Percentiles rank a stretch among this genome's conserved stretches.
phyloP scores from a whole-genome alignment of 1,140 invertebrate species.

The Conus ventricosus region DNA sequence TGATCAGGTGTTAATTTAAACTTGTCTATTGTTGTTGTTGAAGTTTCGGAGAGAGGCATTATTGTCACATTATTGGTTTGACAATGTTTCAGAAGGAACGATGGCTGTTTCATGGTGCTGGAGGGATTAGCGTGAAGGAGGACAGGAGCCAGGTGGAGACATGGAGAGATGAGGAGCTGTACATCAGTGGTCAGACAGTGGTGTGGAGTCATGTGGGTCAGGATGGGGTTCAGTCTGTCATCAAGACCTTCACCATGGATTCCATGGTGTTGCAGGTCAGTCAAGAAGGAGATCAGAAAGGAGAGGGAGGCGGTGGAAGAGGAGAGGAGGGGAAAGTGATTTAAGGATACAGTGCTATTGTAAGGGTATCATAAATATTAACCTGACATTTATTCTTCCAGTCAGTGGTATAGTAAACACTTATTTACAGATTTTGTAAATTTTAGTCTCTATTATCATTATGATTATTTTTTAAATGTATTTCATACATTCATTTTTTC shows the following conservation, averaged over 20 bases:
- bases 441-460: too few relatives aligned
- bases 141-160: conserved; percentile 49
- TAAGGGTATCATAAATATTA: too few relatives aligned
- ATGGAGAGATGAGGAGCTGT: conserved; percentile 88
- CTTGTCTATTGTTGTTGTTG: too few relatives aligned
- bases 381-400: too few relatives aligned
- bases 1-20: too few relatives aligned
- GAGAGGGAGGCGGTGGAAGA: too few relatives aligned
- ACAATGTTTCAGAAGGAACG: conserved; percentile 42
- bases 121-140: conserved; percentile 57
- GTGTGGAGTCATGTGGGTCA: conserved; percentile 81
- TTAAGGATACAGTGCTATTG: too few relatives aligned
- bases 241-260: conserved; percentile 86
- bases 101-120: conserved; percentile 40
- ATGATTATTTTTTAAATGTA: too few relatives aligned
- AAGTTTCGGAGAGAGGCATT: background rate
- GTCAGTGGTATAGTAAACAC: too few relatives aligned
- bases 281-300: background rate
- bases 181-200: conserved; percentile 88
- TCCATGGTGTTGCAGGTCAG: conserved; percentile 81
- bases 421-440: too few relatives aligned
- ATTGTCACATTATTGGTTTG: background rate
- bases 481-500: too few relatives aligned
- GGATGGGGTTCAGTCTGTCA: conserved; percentile 64
- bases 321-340: too few relatives aligned